phyloP scores from a whole-genome alignment of 92 coral and sea anemone species.

The Bergia sp. region DNA sequence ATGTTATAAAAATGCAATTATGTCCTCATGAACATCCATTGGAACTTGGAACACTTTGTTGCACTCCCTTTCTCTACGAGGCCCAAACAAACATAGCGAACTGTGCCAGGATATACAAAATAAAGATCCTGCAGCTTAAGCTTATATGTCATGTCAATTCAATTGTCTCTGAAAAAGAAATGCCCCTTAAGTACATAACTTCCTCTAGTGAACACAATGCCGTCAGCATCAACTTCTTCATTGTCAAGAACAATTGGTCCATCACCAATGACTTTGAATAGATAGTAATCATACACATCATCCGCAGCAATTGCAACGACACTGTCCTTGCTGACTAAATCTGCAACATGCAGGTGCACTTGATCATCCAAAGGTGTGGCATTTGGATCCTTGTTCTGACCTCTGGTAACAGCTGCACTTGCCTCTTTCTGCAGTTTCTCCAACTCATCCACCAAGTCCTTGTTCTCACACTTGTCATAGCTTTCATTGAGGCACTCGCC shows the following conservation, averaged over 20 bases:
- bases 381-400: neutral
- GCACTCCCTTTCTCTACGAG: constrained; percentile 32
- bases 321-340: constrained; percentile 31
- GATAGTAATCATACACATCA: constrained; percentile 13
- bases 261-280: constrained; percentile 6
- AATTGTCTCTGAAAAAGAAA: constrained; percentile 44
- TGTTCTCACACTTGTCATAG: constrained; percentile 13
- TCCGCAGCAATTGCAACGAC: constrained; percentile 31
- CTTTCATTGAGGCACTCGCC: neutral
- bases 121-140: constrained; percentile 38
- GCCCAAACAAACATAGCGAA: constrained; percentile 41
- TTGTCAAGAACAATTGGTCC: constrained; percentile 26
- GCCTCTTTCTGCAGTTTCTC: constrained; percentile 13
- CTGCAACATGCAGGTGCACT: constrained; percentile 26
- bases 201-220: constrained; percentile 20
- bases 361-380: constrained; percentile 15
- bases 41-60: constrained; percentile 33
- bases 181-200: constrained; percentile 24
- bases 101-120: constrained; percentile 42
- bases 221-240: constrained; percentile 28
- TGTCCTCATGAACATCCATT: constrained; percentile 40
- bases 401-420: constrained; percentile 20
- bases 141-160: constrained; percentile 36
- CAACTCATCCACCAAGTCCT: constrained; percentile 22
- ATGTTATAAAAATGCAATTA: constrained; percentile 36